A percentile compares a stretch with the other conserved stretches of the same genome.
Conservation (phyloP, 2,113 vertebrate genomes). For the Rhinolophus ferrumequinum region DNA sequence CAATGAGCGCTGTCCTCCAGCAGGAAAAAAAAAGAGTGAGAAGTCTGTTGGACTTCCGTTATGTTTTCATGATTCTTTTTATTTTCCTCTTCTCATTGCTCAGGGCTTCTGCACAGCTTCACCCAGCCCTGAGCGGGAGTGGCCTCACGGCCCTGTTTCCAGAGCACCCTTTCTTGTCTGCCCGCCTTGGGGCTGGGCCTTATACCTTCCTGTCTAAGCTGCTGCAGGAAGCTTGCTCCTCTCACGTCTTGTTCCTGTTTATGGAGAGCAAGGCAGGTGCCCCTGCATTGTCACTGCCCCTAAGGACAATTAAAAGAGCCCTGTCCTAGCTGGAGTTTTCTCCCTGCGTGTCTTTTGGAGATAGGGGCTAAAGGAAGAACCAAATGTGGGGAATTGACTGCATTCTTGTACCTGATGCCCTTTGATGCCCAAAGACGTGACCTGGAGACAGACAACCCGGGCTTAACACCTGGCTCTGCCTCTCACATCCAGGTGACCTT, state of each 20-base stretch:
- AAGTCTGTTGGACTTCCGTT: background rate
- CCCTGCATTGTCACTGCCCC: background rate
- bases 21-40: background rate
- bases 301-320: background rate
- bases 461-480: background rate
- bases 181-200: background rate
- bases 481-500: background rate
- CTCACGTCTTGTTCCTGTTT: background rate
- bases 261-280: background rate
- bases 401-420: background rate
- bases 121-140: accelerated
- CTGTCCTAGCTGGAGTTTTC: background rate
- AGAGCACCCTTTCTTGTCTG: background rate
- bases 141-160: no score
- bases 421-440: background rate
- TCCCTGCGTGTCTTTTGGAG: background rate
- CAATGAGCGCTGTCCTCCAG: background rate
- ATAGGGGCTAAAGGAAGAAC: background rate
- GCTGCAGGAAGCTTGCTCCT: background rate
- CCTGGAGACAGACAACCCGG: background rate
- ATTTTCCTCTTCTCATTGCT: background rate
- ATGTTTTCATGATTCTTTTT: background rate
- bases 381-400: background rate
- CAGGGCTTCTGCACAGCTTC: background rate
- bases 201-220: background rate